These are phyloP conservation scores for Drosophila paulistorum DNA, from an alignment of 1,140 invertebrate species.

Conservation along the genomic window DNA sequence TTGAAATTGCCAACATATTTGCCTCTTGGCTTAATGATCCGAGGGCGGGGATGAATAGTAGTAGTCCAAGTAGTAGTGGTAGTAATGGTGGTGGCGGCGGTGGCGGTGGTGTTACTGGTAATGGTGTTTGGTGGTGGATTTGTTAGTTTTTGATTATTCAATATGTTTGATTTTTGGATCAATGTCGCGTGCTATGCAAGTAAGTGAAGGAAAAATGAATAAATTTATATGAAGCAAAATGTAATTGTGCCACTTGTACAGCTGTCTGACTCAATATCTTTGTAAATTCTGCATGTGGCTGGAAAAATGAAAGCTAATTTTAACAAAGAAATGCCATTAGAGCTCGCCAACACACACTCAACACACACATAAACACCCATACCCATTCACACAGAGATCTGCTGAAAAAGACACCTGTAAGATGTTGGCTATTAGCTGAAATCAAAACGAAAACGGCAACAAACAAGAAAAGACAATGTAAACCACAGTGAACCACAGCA, in stretches of 20 bases:
- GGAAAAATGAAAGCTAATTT: slow-evolving; percentile 64
- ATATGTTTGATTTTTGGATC: slow-evolving; percentile 78
- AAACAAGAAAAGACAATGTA: slow-evolving; percentile 59
- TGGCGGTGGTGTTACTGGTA: neutral
- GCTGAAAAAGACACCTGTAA: slow-evolving; percentile 56
- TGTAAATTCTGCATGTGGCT: slow-evolving; percentile 36
- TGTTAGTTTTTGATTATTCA: slow-evolving; percentile 74
- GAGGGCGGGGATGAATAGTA: slow-evolving; percentile 5
- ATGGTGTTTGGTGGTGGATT: slow-evolving; percentile 7
- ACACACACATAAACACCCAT: slow-evolving; percentile 7
- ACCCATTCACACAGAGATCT: slow-evolving; percentile 28
- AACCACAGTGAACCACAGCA: slow-evolving; percentile 46
- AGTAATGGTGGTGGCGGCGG: too few relatives aligned
- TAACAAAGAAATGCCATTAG: slow-evolving; percentile 64
- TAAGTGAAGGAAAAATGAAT: too few relatives aligned
- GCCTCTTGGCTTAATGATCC: slow-evolving; percentile 75
- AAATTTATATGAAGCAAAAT: slow-evolving; percentile 17
- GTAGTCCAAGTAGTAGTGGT: too few relatives aligned
- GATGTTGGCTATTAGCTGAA: slow-evolving; percentile 61
- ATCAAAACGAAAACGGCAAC: slow-evolving; percentile 38
- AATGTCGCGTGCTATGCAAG: slow-evolving; percentile 34
- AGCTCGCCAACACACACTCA: slow-evolving; percentile 53
- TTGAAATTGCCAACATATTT: slow-evolving; percentile 78
- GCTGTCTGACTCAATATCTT: slow-evolving; percentile 42
- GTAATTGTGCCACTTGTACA: slow-evolving; percentile 58